Evolutionary conservation across 2,888 invertebrate species (phyloP).

Genomic region (Nomada flava): DNA sequence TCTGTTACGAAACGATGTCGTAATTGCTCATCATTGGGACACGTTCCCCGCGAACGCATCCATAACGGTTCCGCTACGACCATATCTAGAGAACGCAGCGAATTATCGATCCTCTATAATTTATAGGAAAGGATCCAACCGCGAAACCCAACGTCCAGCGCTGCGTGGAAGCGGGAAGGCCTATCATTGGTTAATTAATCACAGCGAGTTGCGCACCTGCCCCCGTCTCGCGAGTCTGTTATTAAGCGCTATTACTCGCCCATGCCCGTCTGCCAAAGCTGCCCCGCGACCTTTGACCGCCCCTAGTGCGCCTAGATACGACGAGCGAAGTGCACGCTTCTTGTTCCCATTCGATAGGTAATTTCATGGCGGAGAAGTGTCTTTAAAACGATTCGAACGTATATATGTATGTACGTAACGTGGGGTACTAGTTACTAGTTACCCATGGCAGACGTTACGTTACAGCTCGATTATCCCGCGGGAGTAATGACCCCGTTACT

Average conservation of each 20-base stretch:
- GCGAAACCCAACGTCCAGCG: slow-evolving; percentile 12
- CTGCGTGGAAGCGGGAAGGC: slow-evolving; percentile 53
- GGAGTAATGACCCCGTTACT: slow-evolving; percentile 66
- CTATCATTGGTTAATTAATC: slow-evolving; percentile 78
- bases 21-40: slow-evolving; percentile 9
- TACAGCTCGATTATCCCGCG: slow-evolving; percentile 64
- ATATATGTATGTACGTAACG: not conserved
- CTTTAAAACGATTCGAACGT: not conserved
- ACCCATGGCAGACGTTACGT: slow-evolving; percentile 48
- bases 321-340: not conserved
- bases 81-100: not conserved
- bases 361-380: slow-evolving; percentile 29
- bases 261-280: slow-evolving; percentile 56
- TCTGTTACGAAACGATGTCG: slow-evolving; percentile 34
- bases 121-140: slow-evolving; percentile 23
- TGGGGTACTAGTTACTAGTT: not conserved
- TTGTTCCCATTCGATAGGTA: not conserved
- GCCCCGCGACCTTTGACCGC: slow-evolving; percentile 61
- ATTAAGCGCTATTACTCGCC: slow-evolving; percentile 75
- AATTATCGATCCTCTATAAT: not conserved
- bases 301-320: slow-evolving; percentile 33
- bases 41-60: not conserved
- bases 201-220: slow-evolving; percentile 73
- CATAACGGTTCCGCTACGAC: slow-evolving; percentile 24
- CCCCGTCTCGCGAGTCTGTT: slow-evolving; percentile 69